A percentile compares a stretch with the other conserved stretches of the same genome.
Evolutionary conservation across 2,113 vertebrate species (phyloP).

Genomic region (Trogon surrucura): DNA sequence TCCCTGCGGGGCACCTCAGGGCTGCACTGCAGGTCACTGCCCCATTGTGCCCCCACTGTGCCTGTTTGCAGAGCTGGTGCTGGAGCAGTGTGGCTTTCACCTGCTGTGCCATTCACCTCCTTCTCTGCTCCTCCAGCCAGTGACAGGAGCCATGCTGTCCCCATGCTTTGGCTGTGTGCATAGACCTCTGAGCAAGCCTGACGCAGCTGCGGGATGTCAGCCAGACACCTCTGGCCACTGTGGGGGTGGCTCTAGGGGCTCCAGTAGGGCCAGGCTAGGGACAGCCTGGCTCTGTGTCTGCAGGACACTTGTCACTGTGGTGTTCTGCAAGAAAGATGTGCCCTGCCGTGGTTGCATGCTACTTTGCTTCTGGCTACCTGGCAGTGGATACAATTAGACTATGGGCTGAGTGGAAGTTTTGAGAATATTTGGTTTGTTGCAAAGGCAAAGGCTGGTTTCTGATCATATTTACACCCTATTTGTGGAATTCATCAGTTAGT

Average conservation of each 20-base stretch:
- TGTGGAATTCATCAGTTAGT: neutral
- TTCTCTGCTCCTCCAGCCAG: neutral
- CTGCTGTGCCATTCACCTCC: neutral
- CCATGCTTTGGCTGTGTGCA: rapidly evolving
- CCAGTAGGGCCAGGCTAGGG: neutral
- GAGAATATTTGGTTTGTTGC: neutral
- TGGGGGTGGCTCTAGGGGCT: neutral
- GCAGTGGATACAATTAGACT: neutral
- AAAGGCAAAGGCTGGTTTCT: neutral
- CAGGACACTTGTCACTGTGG: neutral
- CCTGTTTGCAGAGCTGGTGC: neutral
- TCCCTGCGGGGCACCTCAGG: neutral
- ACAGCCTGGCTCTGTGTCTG: neutral
- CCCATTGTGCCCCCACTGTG: rapidly evolving
- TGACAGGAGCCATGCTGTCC: rapidly evolving
- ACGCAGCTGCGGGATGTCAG: rapidly evolving
- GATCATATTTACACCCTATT: neutral
- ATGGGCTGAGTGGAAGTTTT: neutral
- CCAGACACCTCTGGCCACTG: neutral
- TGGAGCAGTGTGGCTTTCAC: neutral
- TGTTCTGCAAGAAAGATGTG: neutral
- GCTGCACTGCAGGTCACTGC: neutral
- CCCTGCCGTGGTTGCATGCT: neutral
- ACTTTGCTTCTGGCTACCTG: neutral
- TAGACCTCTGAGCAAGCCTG: neutral